These are phyloP conservation scores for Drosophila miranda DNA, from an alignment of 1,140 invertebrate species.

Conservation along the genomic window DNA sequence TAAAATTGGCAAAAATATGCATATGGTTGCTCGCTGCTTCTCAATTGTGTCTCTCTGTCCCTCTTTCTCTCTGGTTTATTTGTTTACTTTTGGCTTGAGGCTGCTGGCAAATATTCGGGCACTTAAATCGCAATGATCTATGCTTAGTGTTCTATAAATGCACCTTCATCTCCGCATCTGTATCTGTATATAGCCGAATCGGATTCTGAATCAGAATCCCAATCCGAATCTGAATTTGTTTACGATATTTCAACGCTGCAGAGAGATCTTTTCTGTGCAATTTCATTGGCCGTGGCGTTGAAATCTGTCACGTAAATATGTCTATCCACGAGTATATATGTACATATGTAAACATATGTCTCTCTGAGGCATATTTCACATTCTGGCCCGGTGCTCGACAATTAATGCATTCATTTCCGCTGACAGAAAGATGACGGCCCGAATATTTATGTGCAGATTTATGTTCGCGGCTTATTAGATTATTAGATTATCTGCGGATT, in stretches of 20 bases:
- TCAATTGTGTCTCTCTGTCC: neutral
- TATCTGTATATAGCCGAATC: conserved; percentile 3
- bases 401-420: conserved; percentile 64
- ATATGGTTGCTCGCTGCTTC: conserved; percentile 11
- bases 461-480: conserved; percentile 52
- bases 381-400: conserved; percentile 27
- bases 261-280: conserved; percentile 23
- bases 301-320: conserved; percentile 34
- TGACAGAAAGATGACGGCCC: conserved; percentile 54
- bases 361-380: conserved; percentile 16
- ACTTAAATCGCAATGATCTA: conserved; percentile 63
- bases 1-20: conserved; percentile 65
- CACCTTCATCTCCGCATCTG: neutral
- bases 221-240: conserved; percentile 30
- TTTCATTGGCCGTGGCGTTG: conserved; percentile 2
- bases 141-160: conserved; percentile 28
- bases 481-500: conserved; percentile 34
- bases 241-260: conserved; percentile 42
- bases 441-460: conserved; percentile 56
- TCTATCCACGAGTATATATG: neutral
- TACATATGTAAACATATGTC: neutral
- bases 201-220: conserved; percentile 19
- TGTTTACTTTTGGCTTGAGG: conserved; percentile 51
- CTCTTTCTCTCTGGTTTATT: conserved; percentile 16
- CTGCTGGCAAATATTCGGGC: conserved; percentile 54